These are phyloP conservation scores for Holcopasites calliopsidis DNA, from an alignment of 1,140 invertebrate species.

Conservation along the genomic window DNA sequence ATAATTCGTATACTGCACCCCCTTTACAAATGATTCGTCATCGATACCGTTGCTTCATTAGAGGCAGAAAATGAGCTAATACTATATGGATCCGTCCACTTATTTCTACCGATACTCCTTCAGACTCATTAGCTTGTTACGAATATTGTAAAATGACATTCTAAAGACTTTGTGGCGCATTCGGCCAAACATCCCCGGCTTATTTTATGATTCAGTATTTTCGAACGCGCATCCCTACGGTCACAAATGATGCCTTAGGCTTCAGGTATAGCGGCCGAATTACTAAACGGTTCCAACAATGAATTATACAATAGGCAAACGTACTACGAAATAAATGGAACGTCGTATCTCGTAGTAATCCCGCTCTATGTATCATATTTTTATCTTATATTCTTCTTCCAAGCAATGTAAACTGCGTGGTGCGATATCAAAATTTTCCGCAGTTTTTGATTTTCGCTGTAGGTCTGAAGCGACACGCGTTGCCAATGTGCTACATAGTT, in stretches of 20 bases:
- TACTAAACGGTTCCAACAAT: background rate
- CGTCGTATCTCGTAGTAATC: background rate
- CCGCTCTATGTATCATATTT: background rate
- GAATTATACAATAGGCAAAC: background rate
- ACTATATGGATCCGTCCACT: background rate
- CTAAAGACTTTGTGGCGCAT: background rate
- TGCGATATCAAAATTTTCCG: background rate
- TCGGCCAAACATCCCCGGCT: background rate
- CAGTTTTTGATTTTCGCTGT: background rate
- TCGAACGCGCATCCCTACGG: background rate
- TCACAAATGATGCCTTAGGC: background rate
- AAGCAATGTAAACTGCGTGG: background rate
- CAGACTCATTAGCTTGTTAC: background rate
- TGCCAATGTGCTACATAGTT: too few species aligned
- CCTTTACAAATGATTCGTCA: background rate
- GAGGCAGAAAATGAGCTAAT: background rate
- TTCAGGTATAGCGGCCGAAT: background rate
- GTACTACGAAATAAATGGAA: conserved; percentile 7
- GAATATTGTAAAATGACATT: background rate
- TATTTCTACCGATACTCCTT: background rate
- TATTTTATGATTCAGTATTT: background rate
- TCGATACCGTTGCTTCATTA: background rate
- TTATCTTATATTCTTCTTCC: conserved; percentile 5
- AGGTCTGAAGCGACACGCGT: background rate
- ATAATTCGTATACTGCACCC: background rate